Base-by-base conservation (phyloP, 2,113 vertebrate genomes). In the Chrysochloris asiatica region DNA sequence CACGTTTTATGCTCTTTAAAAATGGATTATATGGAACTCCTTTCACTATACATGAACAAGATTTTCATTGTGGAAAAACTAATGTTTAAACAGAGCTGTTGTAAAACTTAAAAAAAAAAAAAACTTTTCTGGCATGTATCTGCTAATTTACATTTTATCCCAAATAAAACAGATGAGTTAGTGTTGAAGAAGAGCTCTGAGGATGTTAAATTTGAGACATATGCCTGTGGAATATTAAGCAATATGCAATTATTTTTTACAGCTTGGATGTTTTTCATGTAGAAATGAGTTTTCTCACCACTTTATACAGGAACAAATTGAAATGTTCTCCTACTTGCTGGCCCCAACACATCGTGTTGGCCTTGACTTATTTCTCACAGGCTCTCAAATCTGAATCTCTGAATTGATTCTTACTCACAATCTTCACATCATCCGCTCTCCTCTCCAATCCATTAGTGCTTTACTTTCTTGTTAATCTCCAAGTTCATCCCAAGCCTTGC, bases 121-220 rank as follows among this genome's bases (percentile, higher is more conserved):
- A 92, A 63, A 56, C 78, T 89, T 69, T 90, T 87, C 52, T 78
- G 78, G 65, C 59, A 78, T 87, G 59, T 28, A 52, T 36, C 11
- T 8, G 41, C 54, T 93, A 75, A 85, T 89, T 85, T 83, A 41
- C 33, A 78, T 72, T 91, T 95, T 72, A 86, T 73, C 91, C 86
- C 90, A 86, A 91, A 83, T 87, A 94, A 94, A 94, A 94, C 56
- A 90, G 22, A 85, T 30, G 76, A 83, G 79, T 52, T 83, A 73
- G 79, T 36, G 33, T 3, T 48, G 50, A 80, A 79, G 73, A 89
- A 73, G 69, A 47, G 4, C 8, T 84, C 61, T 43, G 63, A 65
- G 59, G 52, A 93, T 47, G 48, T 4, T 83, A 83, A 81, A 61
- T 10, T 8, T 9, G 8, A 89, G 63, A 63, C 56, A 67, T 3